Evolutionary conservation across 2,113 vertebrate species (phyloP).

Genomic region (Leiothrix lutea): DNA sequence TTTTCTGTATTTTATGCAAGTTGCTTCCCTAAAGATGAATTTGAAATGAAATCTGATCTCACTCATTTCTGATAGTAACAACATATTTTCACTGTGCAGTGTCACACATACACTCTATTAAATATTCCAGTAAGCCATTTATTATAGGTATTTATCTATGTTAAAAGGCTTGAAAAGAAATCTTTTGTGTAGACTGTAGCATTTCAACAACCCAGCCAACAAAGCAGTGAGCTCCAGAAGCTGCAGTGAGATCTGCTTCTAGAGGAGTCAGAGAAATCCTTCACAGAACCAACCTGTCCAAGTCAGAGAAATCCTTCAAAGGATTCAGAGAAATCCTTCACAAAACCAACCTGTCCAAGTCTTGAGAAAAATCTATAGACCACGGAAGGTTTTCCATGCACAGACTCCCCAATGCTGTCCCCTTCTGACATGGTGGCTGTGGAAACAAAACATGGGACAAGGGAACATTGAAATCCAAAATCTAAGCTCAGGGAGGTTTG

Average conservation of each 20-base stretch:
- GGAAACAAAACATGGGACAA: not conserved
- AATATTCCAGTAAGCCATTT: not conserved
- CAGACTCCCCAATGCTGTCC: constrained; percentile 93
- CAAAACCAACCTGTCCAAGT: constrained; percentile 88
- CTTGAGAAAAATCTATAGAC: constrained; percentile 90
- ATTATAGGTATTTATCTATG: not conserved
- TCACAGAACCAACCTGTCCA: constrained; percentile 84
- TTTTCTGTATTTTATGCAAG: not conserved
- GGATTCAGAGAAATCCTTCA: no score
- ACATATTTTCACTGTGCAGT: not conserved
- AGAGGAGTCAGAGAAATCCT: not conserved
- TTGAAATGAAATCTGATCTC: not conserved
- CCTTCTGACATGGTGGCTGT: constrained; percentile 93
- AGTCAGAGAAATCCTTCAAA: constrained; percentile 95
- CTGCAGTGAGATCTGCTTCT: not conserved
- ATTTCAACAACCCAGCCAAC: not conserved
- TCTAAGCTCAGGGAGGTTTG: not conserved
- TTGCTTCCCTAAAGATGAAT: not conserved
- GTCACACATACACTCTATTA: accelerated
- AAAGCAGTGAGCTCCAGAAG: not conserved
- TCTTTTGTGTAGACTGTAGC: not conserved
- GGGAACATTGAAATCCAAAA: not conserved
- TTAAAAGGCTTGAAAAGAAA: not conserved
- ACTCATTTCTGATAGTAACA: not conserved
- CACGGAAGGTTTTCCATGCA: constrained; percentile 93